Evolutionary conservation across 2,113 vertebrate genomes (phyloP).

Genomic region (Phodopus roborovskii): DNA sequence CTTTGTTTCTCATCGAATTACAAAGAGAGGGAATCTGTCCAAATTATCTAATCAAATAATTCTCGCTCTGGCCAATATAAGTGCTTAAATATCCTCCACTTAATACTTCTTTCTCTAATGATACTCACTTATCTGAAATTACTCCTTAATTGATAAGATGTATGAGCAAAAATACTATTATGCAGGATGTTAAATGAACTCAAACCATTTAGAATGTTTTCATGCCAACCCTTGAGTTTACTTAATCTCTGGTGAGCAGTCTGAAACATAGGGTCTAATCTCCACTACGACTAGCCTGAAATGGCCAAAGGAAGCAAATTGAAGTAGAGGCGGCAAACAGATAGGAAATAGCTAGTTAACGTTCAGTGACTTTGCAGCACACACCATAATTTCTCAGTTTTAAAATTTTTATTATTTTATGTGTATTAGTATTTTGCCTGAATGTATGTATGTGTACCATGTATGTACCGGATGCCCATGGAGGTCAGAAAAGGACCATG

Average conservation of each 20-base stretch:
- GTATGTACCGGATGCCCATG: not conserved
- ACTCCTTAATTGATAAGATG: slow-evolving; percentile 78
- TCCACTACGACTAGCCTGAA: slow-evolving; percentile 10
- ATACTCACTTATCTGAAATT: slow-evolving; percentile 79
- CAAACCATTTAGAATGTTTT: slow-evolving; percentile 75
- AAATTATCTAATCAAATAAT: slow-evolving; percentile 81
- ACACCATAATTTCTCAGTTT: slow-evolving; percentile 31
- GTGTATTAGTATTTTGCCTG: not conserved
- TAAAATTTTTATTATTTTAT: not conserved
- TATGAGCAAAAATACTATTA: slow-evolving; percentile 77
- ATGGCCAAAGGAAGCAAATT: slow-evolving; percentile 11
- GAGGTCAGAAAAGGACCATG: not conserved
- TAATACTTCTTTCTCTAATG: slow-evolving; percentile 73
- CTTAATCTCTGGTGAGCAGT: slow-evolving; percentile 70
- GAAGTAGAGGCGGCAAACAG: not conserved
- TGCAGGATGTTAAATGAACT: slow-evolving; percentile 73
- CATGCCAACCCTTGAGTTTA: slow-evolving; percentile 62
- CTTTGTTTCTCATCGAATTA: slow-evolving; percentile 66
- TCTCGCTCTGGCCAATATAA: slow-evolving; percentile 72
- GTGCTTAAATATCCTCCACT: slow-evolving; percentile 71
- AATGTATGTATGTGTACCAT: not conserved
- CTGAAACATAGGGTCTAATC: slow-evolving; percentile 50
- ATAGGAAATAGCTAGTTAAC: not conserved
- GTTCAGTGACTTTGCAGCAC: not conserved
- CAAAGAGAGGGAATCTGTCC: slow-evolving; percentile 56